Conservation (phyloP, 2,888 invertebrate species). For the Thymelicus lineola region DNA sequence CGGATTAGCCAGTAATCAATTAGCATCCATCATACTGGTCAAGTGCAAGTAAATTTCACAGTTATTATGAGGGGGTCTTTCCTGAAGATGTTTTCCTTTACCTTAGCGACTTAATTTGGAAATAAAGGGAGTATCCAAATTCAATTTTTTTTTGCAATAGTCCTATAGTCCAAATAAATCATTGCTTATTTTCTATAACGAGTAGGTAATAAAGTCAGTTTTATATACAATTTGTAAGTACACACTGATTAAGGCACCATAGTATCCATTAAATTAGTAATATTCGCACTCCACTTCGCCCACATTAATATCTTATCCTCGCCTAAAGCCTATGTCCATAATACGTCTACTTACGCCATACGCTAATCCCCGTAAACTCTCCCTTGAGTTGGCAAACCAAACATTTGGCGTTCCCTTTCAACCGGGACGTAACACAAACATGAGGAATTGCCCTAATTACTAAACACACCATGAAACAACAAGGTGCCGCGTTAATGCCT, state of each 20-base stretch:
- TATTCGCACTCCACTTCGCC: not conserved
- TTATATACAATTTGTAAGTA: not conserved
- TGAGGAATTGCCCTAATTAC: slow-evolving; percentile 30
- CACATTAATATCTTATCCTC: slow-evolving; percentile 3
- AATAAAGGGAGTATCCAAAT: too few species aligned
- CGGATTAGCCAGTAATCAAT: too few species aligned
- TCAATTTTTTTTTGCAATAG: too few species aligned
- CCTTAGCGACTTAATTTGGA: too few species aligned
- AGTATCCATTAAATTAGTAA: not conserved
- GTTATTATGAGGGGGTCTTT: too few species aligned
- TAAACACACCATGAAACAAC: slow-evolving; percentile 30
- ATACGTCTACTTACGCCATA: slow-evolving; percentile 8
- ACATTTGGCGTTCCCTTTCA: slow-evolving; percentile 17
- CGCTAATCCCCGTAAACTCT: slow-evolving; percentile 21
- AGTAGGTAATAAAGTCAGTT: too few species aligned
- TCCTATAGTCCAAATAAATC: too few species aligned
- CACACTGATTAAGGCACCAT: not conserved
- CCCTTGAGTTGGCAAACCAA: slow-evolving; percentile 26
- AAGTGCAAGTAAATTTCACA: too few species aligned
- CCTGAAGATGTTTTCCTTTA: too few species aligned
- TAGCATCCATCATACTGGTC: too few species aligned
- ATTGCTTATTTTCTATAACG: too few species aligned
- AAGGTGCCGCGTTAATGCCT: slow-evolving; percentile 19
- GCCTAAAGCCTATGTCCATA: slow-evolving; percentile 11
- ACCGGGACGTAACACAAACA: slow-evolving; percentile 23